A percentile compares a stretch with the other conserved stretches of the same genome.
Evolutionary conservation across 2,797 vertebrate genomes (phyloP).

Genomic region (Delichon dasypus): DNA sequence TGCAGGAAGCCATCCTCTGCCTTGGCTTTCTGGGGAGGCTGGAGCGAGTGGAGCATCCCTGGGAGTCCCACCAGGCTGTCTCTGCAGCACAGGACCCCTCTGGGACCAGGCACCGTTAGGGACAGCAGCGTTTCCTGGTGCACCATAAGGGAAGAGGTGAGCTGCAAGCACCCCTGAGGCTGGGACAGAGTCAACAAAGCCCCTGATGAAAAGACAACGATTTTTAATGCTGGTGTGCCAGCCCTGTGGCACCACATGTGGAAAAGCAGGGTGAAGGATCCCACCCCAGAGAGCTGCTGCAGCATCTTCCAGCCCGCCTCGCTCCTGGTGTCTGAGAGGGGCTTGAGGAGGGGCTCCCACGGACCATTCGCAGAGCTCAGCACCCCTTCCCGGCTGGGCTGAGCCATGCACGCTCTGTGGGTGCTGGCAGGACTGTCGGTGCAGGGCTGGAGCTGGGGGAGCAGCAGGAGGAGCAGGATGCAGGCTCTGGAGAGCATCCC

Average conservation of each 20-base stretch:
- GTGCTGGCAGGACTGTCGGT: constrained; percentile 72
- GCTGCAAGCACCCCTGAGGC: neutral
- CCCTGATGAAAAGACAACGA: fast-evolving
- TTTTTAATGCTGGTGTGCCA: neutral
- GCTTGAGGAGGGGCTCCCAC: fast-evolving
- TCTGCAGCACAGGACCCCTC: neutral
- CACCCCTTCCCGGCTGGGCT: neutral
- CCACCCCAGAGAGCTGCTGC: neutral
- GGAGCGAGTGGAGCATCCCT: fast-evolving
- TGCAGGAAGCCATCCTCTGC: neutral
- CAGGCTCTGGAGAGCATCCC: neutral
- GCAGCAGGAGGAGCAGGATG: neutral
- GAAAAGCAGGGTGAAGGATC: neutral
- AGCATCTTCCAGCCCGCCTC: fast-evolving
- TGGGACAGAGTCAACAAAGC: neutral
- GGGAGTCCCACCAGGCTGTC: neutral
- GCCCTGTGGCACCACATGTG: neutral
- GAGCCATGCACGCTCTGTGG: constrained; percentile 70
- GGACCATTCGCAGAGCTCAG: fast-evolving
- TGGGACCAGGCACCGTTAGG: fast-evolving
- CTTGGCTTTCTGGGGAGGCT: fast-evolving
- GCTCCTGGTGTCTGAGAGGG: neutral
- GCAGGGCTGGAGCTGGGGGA: constrained; percentile 68
- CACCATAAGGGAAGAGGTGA: neutral
- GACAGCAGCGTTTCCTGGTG: neutral